Evolutionary conservation across 2,113 vertebrate species (phyloP).

Genomic region (Psittacus erithacus): DNA sequence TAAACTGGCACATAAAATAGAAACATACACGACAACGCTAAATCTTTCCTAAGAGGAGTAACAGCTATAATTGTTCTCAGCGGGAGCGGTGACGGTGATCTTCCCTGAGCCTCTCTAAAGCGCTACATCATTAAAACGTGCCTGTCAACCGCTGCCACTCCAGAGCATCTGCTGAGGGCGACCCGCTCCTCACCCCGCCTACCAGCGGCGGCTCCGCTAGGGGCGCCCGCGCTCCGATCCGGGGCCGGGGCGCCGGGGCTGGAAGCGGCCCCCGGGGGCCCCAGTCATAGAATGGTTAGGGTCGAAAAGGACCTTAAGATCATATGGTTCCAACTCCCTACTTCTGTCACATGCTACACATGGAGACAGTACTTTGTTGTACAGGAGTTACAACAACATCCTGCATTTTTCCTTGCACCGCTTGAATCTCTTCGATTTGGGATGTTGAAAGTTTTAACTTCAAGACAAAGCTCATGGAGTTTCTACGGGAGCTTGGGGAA

Average conservation of each 20-base stretch:
- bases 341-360: neutral
- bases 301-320: neutral
- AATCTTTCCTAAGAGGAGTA: neutral
- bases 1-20: neutral
- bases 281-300: too few relatives aligned
- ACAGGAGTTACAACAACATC: neutral
- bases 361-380: neutral
- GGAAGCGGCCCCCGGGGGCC: too few relatives aligned
- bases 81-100: neutral
- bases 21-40: neutral
- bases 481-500: neutral
- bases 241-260: too few relatives aligned
- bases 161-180: rapidly evolving
- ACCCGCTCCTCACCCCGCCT: rapidly evolving
- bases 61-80: neutral
- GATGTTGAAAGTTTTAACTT: neutral
- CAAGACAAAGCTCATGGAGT: neutral
- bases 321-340: neutral
- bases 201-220: neutral
- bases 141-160: rapidly evolving
- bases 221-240: neutral
- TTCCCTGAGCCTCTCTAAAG: neutral
- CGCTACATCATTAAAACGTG: neutral
- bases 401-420: neutral
- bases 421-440: neutral